Base-by-base conservation (phyloP, 2,888 invertebrate genomes). In the Halocaridina rubra region DNA sequence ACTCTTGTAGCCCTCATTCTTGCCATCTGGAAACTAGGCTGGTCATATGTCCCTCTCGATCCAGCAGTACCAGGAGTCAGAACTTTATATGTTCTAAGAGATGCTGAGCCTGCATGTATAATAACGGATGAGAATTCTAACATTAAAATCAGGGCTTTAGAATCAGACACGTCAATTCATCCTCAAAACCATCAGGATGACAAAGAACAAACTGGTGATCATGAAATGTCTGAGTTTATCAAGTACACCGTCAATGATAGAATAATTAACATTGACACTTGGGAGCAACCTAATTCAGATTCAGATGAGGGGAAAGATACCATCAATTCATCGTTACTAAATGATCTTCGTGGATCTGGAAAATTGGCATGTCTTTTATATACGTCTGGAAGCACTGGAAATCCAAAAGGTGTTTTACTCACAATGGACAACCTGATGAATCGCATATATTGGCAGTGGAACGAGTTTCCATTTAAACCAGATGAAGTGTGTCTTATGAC, bases 351-450 rank as follows among this genome's bases (percentile, higher is more conserved):
- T n/a, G 53, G 53, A 3, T 19, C 16, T 27, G 29, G 67, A 22
- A 24, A 69, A 79, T 29, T 86, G 27, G 95, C 94, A 0, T 93
- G 95, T 75, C 94, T 96, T 19, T 91, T 96, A 22, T 96, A 96
- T 89, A 96, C 96, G 64, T 97, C 97, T 30, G 97, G 97, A n/a
- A 97, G 96, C 90, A 97, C 97, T 0, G 97, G 97, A 0, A 92
- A 95, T 27, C 97, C 97, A 4, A 97, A 97, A 93, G 97, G 96
- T 46, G 97, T 97, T 0, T 94, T 95, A 39, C 91, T 97, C 4
- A 93, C 94, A 0, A 96, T 96, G 90, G 93, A 93, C 29, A 94
- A 95, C 0, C 93, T 96, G 79, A 92, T 96, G 90, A 97, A 97
- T 90, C 94, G 97, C 0, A 92, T 97, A n/a, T 93, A 94, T 90